Base-by-base conservation (phyloP, 2,888 invertebrate species). In the Patella ulyssiponensis region DNA sequence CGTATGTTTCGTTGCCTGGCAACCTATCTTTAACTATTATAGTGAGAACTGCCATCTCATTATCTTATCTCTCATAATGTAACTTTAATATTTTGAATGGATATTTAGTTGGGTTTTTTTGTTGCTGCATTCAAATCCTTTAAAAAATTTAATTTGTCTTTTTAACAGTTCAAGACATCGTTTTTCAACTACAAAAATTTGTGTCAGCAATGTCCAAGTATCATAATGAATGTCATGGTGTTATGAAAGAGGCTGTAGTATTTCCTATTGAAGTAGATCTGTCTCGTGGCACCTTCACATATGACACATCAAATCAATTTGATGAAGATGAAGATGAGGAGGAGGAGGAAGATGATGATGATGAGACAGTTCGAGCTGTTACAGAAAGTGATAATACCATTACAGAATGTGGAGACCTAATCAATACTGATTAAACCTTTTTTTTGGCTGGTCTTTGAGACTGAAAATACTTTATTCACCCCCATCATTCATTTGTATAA, bases 231-330 rank as follows among this genome's bases (percentile, higher is more conserved):
- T 95, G 96, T 5, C 94, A 95, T 79, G 94, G 94, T 54, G 94
- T 96, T 72, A 93, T 98, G 86, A 92, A 93, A 79, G 94, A 95
- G 73, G 95, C 95, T 0, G 89, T 92, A 51, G 93, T 98, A 2
- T 99, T 99, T 91, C 98, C 98, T 0, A 97, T 99, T 0, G 98
- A 99, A 93, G 96, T 98, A 20, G 98, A 98, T 92, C 93, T 99
- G 11, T 95, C 96, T 1, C 95, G 96, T 85, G 96, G 95, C 77
- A 97, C 97, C 33, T 98, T 98, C 91, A 96, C 97, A 85, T 98
- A 92, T 80, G 90, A 92, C 80, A 90, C 90, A 1, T 85, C 89
- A 0, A 85, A 88, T 73, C 88, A 90, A 79, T 88, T 91, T 72
- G 91, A 91, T 79, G 89, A 90, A 80, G 89, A 84, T 1, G 85